Base-by-base conservation (phyloP, 2,797 vertebrate species). In the Parambassis ranga region DNA sequence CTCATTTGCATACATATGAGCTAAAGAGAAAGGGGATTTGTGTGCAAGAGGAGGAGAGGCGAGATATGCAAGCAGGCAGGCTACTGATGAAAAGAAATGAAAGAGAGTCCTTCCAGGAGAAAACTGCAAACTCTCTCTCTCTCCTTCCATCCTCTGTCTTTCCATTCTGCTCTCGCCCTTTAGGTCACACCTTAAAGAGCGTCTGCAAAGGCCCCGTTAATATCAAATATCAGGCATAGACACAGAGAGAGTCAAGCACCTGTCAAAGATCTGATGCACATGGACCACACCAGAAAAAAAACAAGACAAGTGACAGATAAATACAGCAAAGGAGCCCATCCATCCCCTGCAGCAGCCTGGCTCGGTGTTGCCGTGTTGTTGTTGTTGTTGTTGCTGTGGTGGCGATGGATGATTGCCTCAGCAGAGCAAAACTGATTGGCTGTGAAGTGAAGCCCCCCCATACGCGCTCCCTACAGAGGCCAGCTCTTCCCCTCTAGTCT, bases 1-100 rank as follows among this genome's bases (percentile, higher is more conserved):
- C 88, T 88, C 75, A 93, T 92, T 93, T 93, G 90, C 92, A 93
- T 93, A 90, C 87, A 91, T 89, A 93, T 92, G 91, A 90, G 90
- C 81, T 85, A 87, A 89, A 90, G 79, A 91, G 87, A 88, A 90
- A 84, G 79, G 87, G 83, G 85, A 87, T 86, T 87, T 82, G 76
- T 75, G 74, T 52, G 60, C 52, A 52, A 46, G 65, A 80, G 59
- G 59, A 77, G 70, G 75, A 73, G 75, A 76, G 65, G 71, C 35
- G 24, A 82, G 77, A 82, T 76, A 79, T 51, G 77, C 77, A 84
- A 76, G 77, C 81, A 76, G 75, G 81, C 59, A n/a, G 53, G 76
- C 38, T 53, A 83, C 75, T 85, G 86, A 87, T 89, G 84, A 87
- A 89, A 87, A 87, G 65, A 82, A 87, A 83, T 87, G 81, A 88